Conservation (phyloP, 2,888 invertebrate species). For the Ashinkailepas kermadecensis region DNA sequence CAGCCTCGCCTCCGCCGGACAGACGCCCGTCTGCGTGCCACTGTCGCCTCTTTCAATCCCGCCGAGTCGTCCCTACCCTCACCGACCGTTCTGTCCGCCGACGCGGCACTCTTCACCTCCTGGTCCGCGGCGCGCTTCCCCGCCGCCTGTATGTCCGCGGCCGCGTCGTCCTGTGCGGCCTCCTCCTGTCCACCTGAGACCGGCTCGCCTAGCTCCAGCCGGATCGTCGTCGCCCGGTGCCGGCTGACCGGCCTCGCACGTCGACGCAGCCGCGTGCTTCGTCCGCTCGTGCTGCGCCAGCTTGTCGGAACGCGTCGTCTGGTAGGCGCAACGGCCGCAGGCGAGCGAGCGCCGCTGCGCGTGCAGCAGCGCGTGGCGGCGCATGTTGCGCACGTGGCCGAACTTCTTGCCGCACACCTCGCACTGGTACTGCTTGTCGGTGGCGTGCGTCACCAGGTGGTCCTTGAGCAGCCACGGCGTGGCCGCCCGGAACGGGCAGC, state of each 20-base stretch:
- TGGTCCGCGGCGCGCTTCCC: no score
- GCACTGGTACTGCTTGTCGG: slow-evolving; percentile 51
- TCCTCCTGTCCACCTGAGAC: no score
- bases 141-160: not conserved
- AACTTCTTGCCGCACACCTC: slow-evolving; percentile 52
- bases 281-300: slow-evolving; percentile 28
- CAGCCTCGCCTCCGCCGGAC: not conserved
- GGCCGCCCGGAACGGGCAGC: slow-evolving; percentile 46
- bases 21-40: no score
- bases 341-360: not conserved
- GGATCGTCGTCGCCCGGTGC: no score
- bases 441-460: slow-evolving; percentile 50
- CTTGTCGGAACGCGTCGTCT: slow-evolving; percentile 31
- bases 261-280: slow-evolving; percentile 24
- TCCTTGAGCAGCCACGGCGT: slow-evolving; percentile 51
- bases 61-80: no score
- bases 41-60: no score
- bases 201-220: no score
- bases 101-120: no score
- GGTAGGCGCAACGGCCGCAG: slow-evolving; percentile 29
- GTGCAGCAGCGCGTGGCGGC: slow-evolving; percentile 45
- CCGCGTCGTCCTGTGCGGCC: not conserved
- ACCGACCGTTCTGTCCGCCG: no score
- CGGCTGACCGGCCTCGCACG: not conserved
- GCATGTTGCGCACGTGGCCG: slow-evolving; percentile 50